phyloP scores from a whole-genome alignment of 1,140 invertebrate genomes.

The Drosophila nasuta region DNA sequence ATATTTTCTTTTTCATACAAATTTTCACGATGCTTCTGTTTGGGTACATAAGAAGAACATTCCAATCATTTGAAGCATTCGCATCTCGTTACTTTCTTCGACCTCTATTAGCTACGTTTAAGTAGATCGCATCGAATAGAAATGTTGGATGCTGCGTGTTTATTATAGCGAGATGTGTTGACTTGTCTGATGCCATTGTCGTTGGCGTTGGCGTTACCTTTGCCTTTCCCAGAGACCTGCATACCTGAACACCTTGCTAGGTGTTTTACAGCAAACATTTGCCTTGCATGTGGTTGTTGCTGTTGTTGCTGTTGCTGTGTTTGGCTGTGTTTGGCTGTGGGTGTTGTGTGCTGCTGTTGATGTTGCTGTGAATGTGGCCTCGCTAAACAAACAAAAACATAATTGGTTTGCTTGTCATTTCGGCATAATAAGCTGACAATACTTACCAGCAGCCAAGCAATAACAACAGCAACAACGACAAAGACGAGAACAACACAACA shows the following conservation, averaged over 20 bases:
- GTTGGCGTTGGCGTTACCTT: too few relatives aligned
- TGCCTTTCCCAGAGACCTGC: not conserved
- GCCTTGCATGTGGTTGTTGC: conserved; percentile 5
- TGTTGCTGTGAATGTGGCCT: conserved; percentile 36
- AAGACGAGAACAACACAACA: too few relatives aligned
- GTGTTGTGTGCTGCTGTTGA: not conserved
- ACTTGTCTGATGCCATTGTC: conserved; percentile 1
- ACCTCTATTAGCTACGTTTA: not conserved
- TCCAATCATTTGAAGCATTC: too few relatives aligned
- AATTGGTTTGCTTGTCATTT: conserved; percentile 81
- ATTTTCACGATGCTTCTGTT: too few relatives aligned
- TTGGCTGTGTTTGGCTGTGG: not conserved
- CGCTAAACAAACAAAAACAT: conserved; percentile 78
- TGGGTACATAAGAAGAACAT: too few relatives aligned
- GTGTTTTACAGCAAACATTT: conserved; percentile 39
- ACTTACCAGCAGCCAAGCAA: conserved; percentile 30
- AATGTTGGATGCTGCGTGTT: conserved; percentile 36
- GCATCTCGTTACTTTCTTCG: not conserved
- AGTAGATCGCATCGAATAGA: conserved; percentile 21
- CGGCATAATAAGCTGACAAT: conserved; percentile 74
- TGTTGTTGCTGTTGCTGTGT: too few relatives aligned
- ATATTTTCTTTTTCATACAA: too few relatives aligned
- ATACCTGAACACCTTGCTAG: conserved; percentile 28
- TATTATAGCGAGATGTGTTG: conserved; percentile 35
- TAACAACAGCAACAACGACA: conserved; percentile 23